Evolutionary conservation across 2,113 vertebrate species (phyloP).

Genomic region (Polypterus senegalus): DNA sequence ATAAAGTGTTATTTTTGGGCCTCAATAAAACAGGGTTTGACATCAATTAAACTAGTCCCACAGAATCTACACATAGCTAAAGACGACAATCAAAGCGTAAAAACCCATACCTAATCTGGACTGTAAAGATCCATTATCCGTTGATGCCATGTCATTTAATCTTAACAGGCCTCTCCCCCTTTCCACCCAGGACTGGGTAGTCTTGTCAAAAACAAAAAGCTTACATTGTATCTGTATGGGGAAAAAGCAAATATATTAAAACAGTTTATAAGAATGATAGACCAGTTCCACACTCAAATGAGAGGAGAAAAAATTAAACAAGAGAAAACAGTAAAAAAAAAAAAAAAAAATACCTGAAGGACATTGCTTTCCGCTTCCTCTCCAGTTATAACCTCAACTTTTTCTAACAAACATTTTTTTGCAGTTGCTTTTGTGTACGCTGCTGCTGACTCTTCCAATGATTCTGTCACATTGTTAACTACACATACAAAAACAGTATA

Average conservation of each 20-base stretch:
- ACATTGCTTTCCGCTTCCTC: slow-evolving; percentile 97
- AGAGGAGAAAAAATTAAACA: not conserved
- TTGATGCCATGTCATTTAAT: slow-evolving; percentile 94
- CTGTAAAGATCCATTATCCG: slow-evolving; percentile 82
- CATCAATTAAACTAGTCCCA: too few relatives aligned
- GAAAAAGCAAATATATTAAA: slow-evolving; percentile 6
- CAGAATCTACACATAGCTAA: too few relatives aligned
- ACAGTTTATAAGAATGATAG: not conserved
- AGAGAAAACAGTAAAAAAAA: not conserved
- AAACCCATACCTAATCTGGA: slow-evolving; percentile 75
- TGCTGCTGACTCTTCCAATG: slow-evolving; percentile 89
- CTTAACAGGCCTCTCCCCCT: slow-evolving; percentile 85
- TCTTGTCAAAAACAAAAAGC: slow-evolving; percentile 95
- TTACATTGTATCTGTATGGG: slow-evolving; percentile 88
- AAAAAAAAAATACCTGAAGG: slow-evolving; percentile 60
- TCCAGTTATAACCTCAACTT: slow-evolving; percentile 92
- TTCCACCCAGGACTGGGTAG: slow-evolving; percentile 94
- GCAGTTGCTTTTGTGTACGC: slow-evolving; percentile 97
- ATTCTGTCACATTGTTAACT: slow-evolving; percentile 75
- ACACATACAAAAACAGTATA: slow-evolving; percentile 15
- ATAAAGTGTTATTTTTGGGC: too few relatives aligned
- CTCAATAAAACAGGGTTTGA: too few relatives aligned
- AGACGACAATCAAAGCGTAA: too few relatives aligned
- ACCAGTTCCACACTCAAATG: too few relatives aligned
- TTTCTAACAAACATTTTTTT: slow-evolving; percentile 85